Percentiles rank a stretch among this genome's conserved stretches.
These are phyloP conservation scores for Mystacides longicornis DNA, from an alignment of 2,888 invertebrate species.

Conservation along the genomic window DNA sequence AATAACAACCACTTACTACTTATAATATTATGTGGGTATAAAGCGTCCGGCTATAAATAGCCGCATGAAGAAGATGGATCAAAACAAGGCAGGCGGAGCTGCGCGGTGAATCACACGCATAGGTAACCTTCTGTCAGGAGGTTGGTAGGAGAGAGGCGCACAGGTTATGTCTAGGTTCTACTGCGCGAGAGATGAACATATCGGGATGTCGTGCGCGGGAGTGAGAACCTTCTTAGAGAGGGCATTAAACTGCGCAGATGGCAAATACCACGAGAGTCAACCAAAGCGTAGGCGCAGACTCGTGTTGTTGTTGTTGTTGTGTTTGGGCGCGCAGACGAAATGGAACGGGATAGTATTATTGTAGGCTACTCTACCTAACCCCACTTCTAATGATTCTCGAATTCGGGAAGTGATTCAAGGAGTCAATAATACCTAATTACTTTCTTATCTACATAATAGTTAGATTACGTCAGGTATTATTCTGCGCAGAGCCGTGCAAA, in stretches of 20 bases:
- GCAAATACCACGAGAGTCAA: not conserved
- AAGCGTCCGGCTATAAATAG: too few species aligned
- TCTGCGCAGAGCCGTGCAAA: too few species aligned
- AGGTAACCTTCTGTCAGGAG: not conserved
- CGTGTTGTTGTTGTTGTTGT: not conserved
- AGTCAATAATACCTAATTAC: too few species aligned
- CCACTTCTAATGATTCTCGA: too few species aligned
- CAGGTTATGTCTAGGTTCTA: conserved; percentile 2
- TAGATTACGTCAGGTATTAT: too few species aligned
- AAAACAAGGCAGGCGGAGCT: not conserved
- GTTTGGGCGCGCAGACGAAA: not conserved
- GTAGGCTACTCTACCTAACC: too few species aligned
- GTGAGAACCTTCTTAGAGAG: conserved; percentile 1
- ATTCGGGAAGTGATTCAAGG: too few species aligned
- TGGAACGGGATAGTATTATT: too few species aligned
- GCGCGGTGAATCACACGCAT: not conserved
- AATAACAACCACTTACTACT: too few species aligned
- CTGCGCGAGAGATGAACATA: not conserved
- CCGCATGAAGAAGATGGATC: not conserved
- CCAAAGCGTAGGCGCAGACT: not conserved
- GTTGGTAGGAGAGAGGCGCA: not conserved
- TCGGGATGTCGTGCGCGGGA: not conserved
- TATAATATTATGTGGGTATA: too few species aligned
- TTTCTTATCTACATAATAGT: too few species aligned
- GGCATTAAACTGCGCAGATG: conserved; percentile 1